Conservation (phyloP, 2,888 invertebrate genomes). For the Caenorhabditis sp. region DNA sequence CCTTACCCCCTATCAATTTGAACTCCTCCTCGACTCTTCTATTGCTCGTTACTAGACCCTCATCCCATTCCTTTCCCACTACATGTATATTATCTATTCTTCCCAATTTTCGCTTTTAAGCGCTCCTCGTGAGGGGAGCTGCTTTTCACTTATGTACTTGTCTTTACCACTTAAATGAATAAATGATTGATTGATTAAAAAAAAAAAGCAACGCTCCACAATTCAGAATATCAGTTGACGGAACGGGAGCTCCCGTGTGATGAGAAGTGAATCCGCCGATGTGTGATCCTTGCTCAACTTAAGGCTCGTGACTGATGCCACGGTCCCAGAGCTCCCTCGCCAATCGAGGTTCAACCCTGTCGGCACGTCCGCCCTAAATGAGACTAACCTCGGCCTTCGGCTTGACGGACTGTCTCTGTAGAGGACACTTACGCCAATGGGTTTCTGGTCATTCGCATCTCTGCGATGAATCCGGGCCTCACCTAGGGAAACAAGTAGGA, state of each 20-base stretch:
- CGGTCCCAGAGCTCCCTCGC: slow-evolving; percentile 10
- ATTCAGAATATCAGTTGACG: neutral
- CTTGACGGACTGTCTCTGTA: neutral
- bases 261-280: neutral
- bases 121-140: no score
- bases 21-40: no score
- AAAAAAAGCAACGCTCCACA: no score
- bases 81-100: no score
- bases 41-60: no score
- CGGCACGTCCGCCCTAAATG: neutral
- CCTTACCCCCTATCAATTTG: no score
- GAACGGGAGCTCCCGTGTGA: slow-evolving; percentile 7
- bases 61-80: no score
- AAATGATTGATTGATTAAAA: no score
- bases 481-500: neutral
- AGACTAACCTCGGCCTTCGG: neutral
- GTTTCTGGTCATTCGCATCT: neutral
- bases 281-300: neutral
- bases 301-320: slow-evolving; percentile 12
- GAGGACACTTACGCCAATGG: neutral
- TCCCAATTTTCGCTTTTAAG: no score
- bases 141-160: no score
- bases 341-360: neutral
- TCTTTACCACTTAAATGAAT: no score
- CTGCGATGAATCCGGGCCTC: neutral